A percentile compares a stretch with the other conserved stretches of the same genome.
These are phyloP conservation scores for Ormyrus nitidulus DNA, from an alignment of 2,888 invertebrate species.

Conservation along the genomic window DNA sequence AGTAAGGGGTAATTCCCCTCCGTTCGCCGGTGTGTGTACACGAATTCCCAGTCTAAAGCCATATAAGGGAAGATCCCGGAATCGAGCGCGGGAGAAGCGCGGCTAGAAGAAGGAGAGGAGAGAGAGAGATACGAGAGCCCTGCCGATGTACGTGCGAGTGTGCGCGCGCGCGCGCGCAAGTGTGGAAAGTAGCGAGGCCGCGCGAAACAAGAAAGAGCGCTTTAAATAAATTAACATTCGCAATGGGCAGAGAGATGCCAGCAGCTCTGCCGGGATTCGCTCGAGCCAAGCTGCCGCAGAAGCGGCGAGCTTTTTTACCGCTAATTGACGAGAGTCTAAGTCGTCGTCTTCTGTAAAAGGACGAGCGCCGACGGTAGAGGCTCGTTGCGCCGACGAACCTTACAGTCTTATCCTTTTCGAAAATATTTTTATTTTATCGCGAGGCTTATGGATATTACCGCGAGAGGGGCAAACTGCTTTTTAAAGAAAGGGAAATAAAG, in stretches of 20 bases:
- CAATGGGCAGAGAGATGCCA: not conserved
- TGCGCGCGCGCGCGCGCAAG: constrained; percentile 5
- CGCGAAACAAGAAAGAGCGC: constrained; percentile 54
- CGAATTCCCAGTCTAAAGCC: constrained; percentile 42
- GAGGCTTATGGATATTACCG: too few relatives aligned
- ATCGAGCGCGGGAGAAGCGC: constrained; percentile 7
- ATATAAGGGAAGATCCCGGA: constrained; percentile 54
- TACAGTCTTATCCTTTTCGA: too few relatives aligned
- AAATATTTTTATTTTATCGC: too few relatives aligned
- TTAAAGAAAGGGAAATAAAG: too few relatives aligned
- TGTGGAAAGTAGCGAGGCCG: not conserved
- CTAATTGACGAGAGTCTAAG: not conserved
- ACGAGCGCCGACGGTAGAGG: not conserved
- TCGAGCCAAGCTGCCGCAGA: not conserved
- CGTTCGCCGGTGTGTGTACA: constrained; percentile 8
- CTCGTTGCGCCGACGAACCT: too few relatives aligned
- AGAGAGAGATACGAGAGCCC: not conserved
- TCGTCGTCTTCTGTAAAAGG: not conserved
- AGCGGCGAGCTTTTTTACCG: not conserved
- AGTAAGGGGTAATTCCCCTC: constrained; percentile 35
- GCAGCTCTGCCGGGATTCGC: not conserved
- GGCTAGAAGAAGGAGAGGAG: not conserved
- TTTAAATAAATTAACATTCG: constrained; percentile 58
- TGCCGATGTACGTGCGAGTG: not conserved
- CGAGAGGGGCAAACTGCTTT: too few relatives aligned